phyloP scores from a whole-genome alignment of 2,113 vertebrate genomes.

The Rissa tridactyla region DNA sequence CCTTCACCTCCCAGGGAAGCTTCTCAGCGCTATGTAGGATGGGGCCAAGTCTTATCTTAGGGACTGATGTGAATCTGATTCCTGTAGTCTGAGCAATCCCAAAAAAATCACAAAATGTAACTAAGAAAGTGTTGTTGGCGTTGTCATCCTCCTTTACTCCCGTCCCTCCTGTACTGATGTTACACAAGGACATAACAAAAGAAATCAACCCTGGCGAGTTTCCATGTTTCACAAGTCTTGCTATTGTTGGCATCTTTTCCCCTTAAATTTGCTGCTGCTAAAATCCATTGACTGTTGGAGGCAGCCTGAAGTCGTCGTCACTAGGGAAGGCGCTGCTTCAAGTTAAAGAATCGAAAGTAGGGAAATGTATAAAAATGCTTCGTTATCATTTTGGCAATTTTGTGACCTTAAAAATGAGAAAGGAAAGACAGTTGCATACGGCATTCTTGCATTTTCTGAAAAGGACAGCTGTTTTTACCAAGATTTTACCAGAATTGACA shows the following conservation, averaged over 20 bases:
- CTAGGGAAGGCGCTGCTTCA: background rate
- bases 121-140: background rate
- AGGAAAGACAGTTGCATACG: background rate
- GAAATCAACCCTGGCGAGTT: rapidly evolving
- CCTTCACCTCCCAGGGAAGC: background rate
- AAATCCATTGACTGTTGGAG: rapidly evolving
- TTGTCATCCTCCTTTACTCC: background rate
- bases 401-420: background rate
- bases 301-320: background rate
- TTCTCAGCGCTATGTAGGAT: background rate
- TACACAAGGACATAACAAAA: background rate
- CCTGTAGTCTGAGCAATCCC: background rate
- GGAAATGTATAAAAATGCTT: background rate
- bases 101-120: background rate
- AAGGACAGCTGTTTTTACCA: background rate
- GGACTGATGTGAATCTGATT: background rate
- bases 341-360: background rate
- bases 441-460: background rate
- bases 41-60: background rate
- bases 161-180: background rate
- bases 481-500: background rate
- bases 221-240: background rate
- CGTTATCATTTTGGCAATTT: background rate
- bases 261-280: background rate
- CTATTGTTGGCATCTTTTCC: rapidly evolving